Evolutionary conservation across 2,888 invertebrate genomes (phyloP), one percentile per base, ranked within the genome.

Genomic region (Pandemis heparana): DNA sequence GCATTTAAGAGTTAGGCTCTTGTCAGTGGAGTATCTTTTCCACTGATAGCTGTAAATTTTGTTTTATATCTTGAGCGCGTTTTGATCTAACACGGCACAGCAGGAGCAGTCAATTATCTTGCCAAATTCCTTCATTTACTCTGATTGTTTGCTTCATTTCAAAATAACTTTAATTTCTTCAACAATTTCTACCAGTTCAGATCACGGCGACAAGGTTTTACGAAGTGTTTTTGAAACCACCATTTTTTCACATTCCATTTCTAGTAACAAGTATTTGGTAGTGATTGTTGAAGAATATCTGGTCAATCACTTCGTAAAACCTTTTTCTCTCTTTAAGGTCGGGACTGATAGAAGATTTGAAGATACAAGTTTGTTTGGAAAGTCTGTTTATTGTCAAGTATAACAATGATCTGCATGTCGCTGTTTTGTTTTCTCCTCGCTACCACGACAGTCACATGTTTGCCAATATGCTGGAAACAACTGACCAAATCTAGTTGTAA

Each of bases 221-320:
- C 86, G 87, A 87, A 86, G 85, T 81, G 72, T 75, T 48, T 75
- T 48, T 51, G 23, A 39, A 70, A 59, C 63, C 8, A 74, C 73
- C 72, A 75, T 68, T 71, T 75, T 39, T 68, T 65, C 41, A 61
- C 80, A 77, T 77, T 82, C 83, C 82, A 83, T 23, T 59, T 56
- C 7, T 6, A 71, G 8, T 53, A 9, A 53, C 12, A 32, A 48
- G 51, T 65, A 71, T 76, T 83, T 85, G 85, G 85, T 85, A 87
- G 85, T 83, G 85, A 88, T 89, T 89, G 88, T 89, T 89, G 88
- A 89, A 90, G 89, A 82, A 76, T 77, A 77, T 68, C 59, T 46
- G 39, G 60, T 61, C 73, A 74, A 76, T 78, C 66, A 77, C 81
- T 85, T 88, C 88, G 89, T 90, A 88, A 32, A 88, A 86, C 83